Conservation (phyloP, 2,113 vertebrate species). For the Caracal caracal region DNA sequence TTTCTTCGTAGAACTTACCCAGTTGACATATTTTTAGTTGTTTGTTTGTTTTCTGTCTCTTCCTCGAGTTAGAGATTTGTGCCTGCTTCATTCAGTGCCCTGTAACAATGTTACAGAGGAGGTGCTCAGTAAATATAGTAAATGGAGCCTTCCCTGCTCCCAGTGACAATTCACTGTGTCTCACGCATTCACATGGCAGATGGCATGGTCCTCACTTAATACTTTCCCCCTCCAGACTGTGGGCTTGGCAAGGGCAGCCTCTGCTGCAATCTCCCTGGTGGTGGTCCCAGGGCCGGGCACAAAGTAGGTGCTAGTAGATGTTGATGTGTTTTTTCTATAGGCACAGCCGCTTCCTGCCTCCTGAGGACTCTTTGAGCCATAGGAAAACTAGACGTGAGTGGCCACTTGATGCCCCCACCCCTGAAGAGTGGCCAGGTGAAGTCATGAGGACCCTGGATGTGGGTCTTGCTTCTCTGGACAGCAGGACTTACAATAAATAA, state of each 20-base stretch:
- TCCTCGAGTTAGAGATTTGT: background rate
- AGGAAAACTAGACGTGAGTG: background rate
- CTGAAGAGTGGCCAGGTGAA: background rate
- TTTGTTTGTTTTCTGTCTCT: background rate
- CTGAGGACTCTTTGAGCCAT: slow-evolving; percentile 32
- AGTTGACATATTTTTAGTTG: background rate
- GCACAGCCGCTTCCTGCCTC: slow-evolving; percentile 66
- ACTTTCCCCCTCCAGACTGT: background rate
- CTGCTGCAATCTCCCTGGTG: background rate
- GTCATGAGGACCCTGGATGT: background rate
- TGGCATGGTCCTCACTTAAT: background rate
- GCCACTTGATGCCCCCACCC: background rate
- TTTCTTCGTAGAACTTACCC: background rate
- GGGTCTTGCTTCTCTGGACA: background rate
- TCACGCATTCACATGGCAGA: background rate
- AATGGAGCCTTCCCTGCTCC: background rate
- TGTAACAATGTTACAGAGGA: background rate
- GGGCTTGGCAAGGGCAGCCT: background rate
- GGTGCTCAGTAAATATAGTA: background rate
- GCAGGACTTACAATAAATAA: slow-evolving; percentile 62
- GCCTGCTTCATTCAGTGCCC: background rate
- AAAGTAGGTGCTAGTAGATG: background rate
- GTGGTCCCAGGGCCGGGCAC: background rate
- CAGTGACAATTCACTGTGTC: background rate
- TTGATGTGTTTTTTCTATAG: slow-evolving; percentile 58